A percentile compares a stretch with the other conserved stretches of the same genome.
These are phyloP conservation scores for Spodoptera litura DNA, from an alignment of 1,140 invertebrate species.

Conservation along the genomic window DNA sequence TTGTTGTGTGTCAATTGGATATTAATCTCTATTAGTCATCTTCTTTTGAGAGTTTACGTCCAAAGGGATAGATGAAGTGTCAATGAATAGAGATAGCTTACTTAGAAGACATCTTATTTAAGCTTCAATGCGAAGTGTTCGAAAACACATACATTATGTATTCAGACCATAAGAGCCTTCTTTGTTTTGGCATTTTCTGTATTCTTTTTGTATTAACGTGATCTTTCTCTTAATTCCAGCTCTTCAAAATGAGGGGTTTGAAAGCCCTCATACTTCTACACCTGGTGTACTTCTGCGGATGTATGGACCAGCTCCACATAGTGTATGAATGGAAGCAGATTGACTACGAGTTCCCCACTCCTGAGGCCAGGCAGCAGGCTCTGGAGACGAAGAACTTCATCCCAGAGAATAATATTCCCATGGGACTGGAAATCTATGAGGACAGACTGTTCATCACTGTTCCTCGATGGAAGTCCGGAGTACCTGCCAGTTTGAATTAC, in stretches of 20 bases:
- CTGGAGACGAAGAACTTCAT: conserved; percentile 87
- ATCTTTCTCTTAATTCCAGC: conserved; percentile 57
- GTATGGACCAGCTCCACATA: conserved; percentile 89
- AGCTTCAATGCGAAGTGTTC: too few species aligned
- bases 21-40: too few species aligned
- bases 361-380: conserved; percentile 86
- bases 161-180: too few species aligned
- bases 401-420: conserved; percentile 89
- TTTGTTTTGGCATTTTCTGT: too few species aligned
- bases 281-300: conserved; percentile 69
- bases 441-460: conserved; percentile 90
- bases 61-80: too few species aligned
- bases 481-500: conserved; percentile 91
- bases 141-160: too few species aligned
- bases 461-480: conserved; percentile 91
- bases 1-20: too few species aligned
- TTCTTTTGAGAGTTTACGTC: too few species aligned
- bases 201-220: not conserved
- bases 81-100: too few species aligned
- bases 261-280: conserved; percentile 69
- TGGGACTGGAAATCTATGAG: conserved; percentile 89
- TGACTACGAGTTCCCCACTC: conserved; percentile 88
- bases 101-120: too few species aligned
- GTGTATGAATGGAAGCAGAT: conserved; percentile 91
- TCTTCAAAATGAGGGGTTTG: conserved; percentile 68